These are phyloP conservation scores for Dromiciops gliroides DNA, from an alignment of 2,113 vertebrate species.

Conservation along the genomic window DNA sequence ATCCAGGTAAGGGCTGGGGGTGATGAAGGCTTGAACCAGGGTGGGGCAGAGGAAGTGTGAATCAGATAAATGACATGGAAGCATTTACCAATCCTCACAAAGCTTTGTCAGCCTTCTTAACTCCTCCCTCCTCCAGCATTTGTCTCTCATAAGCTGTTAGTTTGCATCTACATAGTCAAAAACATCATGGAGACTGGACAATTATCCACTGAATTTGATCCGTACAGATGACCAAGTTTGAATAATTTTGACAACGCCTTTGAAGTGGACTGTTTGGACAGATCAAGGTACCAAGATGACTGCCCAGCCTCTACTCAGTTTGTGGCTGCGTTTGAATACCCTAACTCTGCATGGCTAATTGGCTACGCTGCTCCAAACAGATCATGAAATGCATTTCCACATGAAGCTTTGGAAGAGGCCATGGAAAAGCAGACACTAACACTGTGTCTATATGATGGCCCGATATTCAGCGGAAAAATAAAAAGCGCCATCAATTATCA, in stretches of 20 bases:
- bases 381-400: neutral
- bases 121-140: neutral
- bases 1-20: neutral
- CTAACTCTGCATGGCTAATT: neutral
- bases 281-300: neutral
- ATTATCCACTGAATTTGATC: neutral
- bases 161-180: neutral
- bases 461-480: neutral
- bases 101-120: neutral
- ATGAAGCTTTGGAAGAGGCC: neutral
- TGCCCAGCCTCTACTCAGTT: neutral
- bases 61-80: neutral
- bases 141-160: neutral
- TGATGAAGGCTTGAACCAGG: neutral
- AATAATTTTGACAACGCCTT: neutral
- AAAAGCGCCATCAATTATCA: neutral
- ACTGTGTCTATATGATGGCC: neutral
- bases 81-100: neutral
- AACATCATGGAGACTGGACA: neutral
- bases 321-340: neutral
- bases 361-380: neutral
- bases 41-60: neutral
- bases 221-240: neutral
- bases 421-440: neutral
- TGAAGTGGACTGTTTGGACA: neutral